These are phyloP conservation scores for Callyntrura sp. DNA, from an alignment of 2,888 invertebrate genomes.

Conservation along the genomic window DNA sequence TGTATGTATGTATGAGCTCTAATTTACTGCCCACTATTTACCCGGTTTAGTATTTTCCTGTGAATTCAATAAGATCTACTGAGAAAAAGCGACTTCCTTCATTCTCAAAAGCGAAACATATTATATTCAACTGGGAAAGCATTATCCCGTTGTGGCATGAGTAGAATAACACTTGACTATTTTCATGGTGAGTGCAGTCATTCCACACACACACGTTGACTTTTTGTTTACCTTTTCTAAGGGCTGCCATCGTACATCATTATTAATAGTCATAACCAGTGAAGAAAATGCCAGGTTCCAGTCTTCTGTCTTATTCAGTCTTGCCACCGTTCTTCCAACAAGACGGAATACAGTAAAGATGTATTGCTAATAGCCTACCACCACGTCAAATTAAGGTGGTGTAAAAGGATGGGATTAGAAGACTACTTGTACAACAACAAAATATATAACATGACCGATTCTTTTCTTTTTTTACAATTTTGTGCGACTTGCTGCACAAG, in stretches of 20 bases:
- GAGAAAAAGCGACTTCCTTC: slow-evolving; percentile 66
- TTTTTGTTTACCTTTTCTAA: slow-evolving; percentile 73
- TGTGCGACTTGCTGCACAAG: not conserved
- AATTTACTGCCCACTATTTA: slow-evolving; percentile 13
- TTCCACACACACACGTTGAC: slow-evolving; percentile 42
- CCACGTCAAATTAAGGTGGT: too few relatives aligned
- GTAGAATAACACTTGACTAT: not conserved
- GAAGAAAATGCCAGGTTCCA: slow-evolving; percentile 70
- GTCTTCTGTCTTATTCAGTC: slow-evolving; percentile 36
- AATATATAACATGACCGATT: slow-evolving; percentile 9
- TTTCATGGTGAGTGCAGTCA: slow-evolving; percentile 10
- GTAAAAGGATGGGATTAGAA: not conserved
- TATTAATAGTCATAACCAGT: slow-evolving; percentile 74
- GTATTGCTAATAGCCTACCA: too few relatives aligned
- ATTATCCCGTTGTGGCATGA: not conserved
- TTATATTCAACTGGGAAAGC: too few relatives aligned
- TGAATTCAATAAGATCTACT: not conserved
- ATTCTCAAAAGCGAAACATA: too few relatives aligned
- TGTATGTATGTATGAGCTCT: not conserved
- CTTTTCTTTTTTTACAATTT: too few relatives aligned
- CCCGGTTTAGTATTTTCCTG: slow-evolving; percentile 21
- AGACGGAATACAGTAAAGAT: not conserved
- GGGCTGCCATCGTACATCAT: slow-evolving; percentile 77
- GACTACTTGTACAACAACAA: not conserved
- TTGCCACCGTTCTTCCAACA: not conserved